phyloP scores from a whole-genome alignment of 2,888 invertebrate genomes.

The Phyllotreta striolata region DNA sequence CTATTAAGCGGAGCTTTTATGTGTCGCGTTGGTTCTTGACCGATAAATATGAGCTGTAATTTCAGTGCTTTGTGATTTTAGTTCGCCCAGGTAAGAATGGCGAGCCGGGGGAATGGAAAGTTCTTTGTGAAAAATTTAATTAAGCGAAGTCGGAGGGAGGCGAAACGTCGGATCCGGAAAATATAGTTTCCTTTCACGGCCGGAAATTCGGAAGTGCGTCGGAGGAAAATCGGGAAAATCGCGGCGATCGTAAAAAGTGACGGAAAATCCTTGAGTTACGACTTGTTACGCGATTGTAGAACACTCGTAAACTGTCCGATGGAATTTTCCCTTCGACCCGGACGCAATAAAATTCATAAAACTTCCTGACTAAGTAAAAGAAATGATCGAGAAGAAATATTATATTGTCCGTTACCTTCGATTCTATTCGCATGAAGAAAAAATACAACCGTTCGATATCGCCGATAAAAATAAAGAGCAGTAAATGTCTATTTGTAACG shows the following conservation, averaged over 20 bases:
- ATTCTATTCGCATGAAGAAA: conserved; percentile 4
- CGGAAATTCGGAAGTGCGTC: conserved; percentile 28
- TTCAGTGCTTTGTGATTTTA: too few species aligned
- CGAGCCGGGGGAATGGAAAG: too few species aligned
- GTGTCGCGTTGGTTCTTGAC: too few species aligned
- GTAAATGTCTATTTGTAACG: too few species aligned
- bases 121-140: conserved; percentile 11
- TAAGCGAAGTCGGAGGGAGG: conserved; percentile 23
- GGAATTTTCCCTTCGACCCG: conserved; percentile 16
- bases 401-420: neutral
- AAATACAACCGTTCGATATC: neutral
- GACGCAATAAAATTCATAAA: conserved; percentile 31
- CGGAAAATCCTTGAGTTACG: conserved; percentile 34
- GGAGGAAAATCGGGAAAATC: conserved; percentile 18
- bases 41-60: too few species aligned
- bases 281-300: conserved; percentile 34
- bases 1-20: too few species aligned
- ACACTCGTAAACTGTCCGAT: conserved; percentile 30
- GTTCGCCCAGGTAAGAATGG: too few species aligned
- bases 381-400: conserved; percentile 24
- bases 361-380: conserved; percentile 24
- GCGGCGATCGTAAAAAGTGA: conserved; percentile 32
- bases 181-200: conserved; percentile 31
- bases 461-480: too few species aligned
- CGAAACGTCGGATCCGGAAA: conserved; percentile 27